Percentiles rank a stretch among this genome's conserved stretches.
Evolutionary conservation across 2,797 vertebrate genomes (phyloP).

Genomic region (Scyliorhinus canicula): DNA sequence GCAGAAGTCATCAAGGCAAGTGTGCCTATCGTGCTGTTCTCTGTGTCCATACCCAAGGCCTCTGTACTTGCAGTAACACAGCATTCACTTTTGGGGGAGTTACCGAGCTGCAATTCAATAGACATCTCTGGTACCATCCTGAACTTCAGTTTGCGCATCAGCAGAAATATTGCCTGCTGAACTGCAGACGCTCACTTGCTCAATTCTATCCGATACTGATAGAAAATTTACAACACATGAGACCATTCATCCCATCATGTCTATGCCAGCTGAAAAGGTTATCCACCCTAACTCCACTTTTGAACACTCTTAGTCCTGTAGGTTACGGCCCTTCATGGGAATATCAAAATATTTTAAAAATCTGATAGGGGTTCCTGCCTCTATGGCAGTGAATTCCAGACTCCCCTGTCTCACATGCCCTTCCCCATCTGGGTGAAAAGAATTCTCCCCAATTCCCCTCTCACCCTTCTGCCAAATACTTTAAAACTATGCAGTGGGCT

Average conservation of each 20-base stretch:
- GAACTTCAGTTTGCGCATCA: not conserved
- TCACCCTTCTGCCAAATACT: too few species aligned
- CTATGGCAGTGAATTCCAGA: too few species aligned
- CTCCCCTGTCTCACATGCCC: too few species aligned
- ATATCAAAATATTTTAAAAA: not conserved
- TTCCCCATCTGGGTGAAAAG: too few species aligned
- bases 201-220: not conserved
- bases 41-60: not conserved
- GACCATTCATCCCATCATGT: not conserved
- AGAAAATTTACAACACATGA: not conserved
- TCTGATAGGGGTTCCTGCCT: too few species aligned
- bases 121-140: not conserved
- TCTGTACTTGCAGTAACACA: not conserved
- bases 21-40: not conserved
- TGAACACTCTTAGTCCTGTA: not conserved
- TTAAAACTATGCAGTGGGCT: too few species aligned
- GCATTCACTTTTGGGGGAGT: not conserved
- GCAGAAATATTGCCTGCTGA: not conserved
- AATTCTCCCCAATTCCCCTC: too few species aligned
- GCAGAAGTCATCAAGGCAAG: not conserved
- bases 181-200: too few species aligned
- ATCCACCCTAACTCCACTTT: not conserved
- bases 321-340: not conserved
- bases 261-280: not conserved
- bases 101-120: not conserved